Conservation (phyloP, 2,888 invertebrate genomes). For the Crocallis elinguaria region DNA sequence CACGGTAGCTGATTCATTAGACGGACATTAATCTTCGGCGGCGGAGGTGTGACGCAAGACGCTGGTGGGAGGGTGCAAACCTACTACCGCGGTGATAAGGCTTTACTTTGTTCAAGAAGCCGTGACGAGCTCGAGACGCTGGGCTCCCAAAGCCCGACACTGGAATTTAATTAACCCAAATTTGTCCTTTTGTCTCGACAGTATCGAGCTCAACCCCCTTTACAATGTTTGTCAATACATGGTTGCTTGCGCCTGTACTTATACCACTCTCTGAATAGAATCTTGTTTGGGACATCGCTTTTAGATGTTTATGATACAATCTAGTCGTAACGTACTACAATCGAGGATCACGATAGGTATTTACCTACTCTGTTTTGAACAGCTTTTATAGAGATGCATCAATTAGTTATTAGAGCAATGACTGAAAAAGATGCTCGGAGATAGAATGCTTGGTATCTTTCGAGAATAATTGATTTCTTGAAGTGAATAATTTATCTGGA, state of each 20-base stretch:
- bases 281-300: constrained; percentile 15
- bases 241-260: constrained; percentile 33
- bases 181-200: constrained; percentile 69
- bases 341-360: background rate
- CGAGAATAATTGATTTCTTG: background rate
- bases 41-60: constrained; percentile 50
- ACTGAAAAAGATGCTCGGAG: background rate
- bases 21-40: constrained; percentile 70
- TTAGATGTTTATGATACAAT: background rate
- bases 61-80: constrained; percentile 43
- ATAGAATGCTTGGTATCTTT: background rate
- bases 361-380: background rate
- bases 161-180: constrained; percentile 79
- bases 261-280: constrained; percentile 15
- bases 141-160: constrained; percentile 64
- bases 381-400: background rate
- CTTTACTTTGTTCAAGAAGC: constrained; percentile 72
- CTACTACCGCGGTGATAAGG: constrained; percentile 69
- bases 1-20: constrained; percentile 80
- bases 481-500: too few species aligned
- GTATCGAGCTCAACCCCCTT: constrained; percentile 46
- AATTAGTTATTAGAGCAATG: background rate
- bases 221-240: constrained; percentile 62
- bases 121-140: constrained; percentile 66
- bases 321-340: background rate